Evolutionary conservation across 2,888 invertebrate genomes (phyloP), one percentile per base, ranked within the genome.

Genomic region (Crocallis elinguaria): DNA sequence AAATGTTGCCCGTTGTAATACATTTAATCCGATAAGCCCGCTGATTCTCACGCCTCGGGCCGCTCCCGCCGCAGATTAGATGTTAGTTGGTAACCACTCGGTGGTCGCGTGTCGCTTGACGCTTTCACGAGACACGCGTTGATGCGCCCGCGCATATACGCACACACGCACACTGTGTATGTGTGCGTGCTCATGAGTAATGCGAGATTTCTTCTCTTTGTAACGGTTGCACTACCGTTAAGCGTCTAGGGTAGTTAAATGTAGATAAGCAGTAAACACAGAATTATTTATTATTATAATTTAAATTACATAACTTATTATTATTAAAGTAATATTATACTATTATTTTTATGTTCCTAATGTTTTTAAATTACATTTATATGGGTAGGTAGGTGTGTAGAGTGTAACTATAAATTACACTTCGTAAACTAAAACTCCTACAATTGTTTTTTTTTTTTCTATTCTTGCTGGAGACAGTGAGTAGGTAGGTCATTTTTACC

Each of bases 41-140:
- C 39, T 45, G 45, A 45, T 51, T 41, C 51, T 45, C 45, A 45
- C 51, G 51, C 45, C 21, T 39, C 43, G 25, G n/a, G n/a, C 43
- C 37, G 23, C 17, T 14, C n/a, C 11, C 11, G 38, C 4, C 41
- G 13, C 36, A 52, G 51, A 12, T 21, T 45, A 41, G 6, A 9
- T 12, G 11, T 1, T 3, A 45, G 39, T 51, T 14, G 1, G 6
- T 32, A 62, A 68, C 75, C 82, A 82, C 76, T 72, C 79, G 49
- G 37, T 36, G 57, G 27, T 53, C 73, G 73, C 81, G 76, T 81
- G 77, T 54, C 65, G 71, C n/a, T n/a, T n/a, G n/a, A n/a, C n/a
- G 71, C 79, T 79, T 79, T 79, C 82, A 67, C 79, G 65, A 56
- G 55, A 57, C 54, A 43, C 39, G 19, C 19, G n/a, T 25, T 60